Evolutionary conservation across 2,888 invertebrate genomes (phyloP), one percentile per base, ranked within the genome.

Genomic region (Heteromurus nitidus): DNA sequence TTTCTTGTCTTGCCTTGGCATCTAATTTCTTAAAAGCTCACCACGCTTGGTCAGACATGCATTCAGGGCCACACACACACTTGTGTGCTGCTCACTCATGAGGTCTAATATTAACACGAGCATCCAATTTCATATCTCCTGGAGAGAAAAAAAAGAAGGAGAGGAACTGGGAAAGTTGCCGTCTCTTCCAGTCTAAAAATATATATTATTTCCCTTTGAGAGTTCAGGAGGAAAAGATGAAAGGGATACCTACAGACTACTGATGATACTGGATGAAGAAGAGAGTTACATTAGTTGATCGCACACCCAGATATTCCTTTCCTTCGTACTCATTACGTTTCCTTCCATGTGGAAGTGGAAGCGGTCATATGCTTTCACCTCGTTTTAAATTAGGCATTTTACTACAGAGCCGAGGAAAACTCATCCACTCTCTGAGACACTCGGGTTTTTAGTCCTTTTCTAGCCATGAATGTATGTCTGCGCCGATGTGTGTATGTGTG

Each of bases 21-120:
- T 73, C 62, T 73, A 73, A 73, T 73, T 73, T 73, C 72, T 73
- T 73, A 73, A 73, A 73, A 73, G 72, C 72, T 20, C 60, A 44
- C 47, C 3, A 30, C 36, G 9, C 30, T 26, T 42, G 16, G 5
- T 26, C 13, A 60, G 11, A 60, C 26, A 60, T 47, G 62, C 22
- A 60, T 26, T 13, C 13, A 18, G 36, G 36, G 36, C 36, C 13
- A 36, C 13, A 13, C 5, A 36, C 5, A 36, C 36, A 36, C 36
- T 36, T 36, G 36, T 36, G n/a, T n/a, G n/a, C n/a, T n/a, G n/a
- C n/a, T n/a, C n/a, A n/a, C n/a, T n/a, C n/a, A n/a, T n/a, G n/a
- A n/a, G n/a, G n/a, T n/a, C 5, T 24, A 13, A 18, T 64, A 13
- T 0, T 7, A 20, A 24, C 26, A 16, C 31, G 30, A 31, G 28